phyloP scores from a whole-genome alignment of 2,113 vertebrate genomes.

The Morone chrysops region DNA sequence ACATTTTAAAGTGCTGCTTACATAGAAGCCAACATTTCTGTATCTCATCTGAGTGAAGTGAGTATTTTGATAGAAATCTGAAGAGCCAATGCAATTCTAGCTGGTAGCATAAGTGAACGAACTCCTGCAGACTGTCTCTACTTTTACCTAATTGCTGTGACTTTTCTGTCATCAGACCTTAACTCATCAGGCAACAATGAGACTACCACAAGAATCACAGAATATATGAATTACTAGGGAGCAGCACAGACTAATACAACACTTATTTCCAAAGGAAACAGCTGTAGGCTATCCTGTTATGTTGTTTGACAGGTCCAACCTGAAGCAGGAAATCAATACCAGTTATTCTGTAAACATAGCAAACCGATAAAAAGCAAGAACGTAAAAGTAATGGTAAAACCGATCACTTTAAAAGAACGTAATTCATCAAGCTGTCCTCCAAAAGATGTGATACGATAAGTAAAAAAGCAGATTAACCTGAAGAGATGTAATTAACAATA shows the following conservation, averaged over 20 bases:
- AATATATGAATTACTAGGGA: not conserved
- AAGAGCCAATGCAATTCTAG: conserved; percentile 12
- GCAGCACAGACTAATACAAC: not conserved
- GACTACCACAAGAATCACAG: conserved; percentile 11
- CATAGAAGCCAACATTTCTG: conserved; percentile 32
- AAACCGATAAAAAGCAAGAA: not conserved
- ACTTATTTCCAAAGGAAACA: conserved; percentile 37
- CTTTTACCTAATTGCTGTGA: conserved; percentile 24
- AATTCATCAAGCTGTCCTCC: not conserved
- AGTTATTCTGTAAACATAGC: conserved; percentile 6
- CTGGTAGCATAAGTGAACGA: conserved; percentile 4
- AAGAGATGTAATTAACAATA: not conserved
- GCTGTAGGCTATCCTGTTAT: conserved; percentile 31
- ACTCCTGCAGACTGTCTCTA: conserved; percentile 27
- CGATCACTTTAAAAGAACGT: not conserved
- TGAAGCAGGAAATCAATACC: conserved; percentile 21
- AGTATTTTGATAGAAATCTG: conserved; percentile 24
- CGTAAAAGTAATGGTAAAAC: not conserved
- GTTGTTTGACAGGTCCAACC: conserved; percentile 30
- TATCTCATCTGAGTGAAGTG: conserved; percentile 9
- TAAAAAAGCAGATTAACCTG: not conserved
- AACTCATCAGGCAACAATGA: conserved; percentile 35
- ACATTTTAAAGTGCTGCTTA: conserved; percentile 39
- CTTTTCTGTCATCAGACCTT: conserved; percentile 17
- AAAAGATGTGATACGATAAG: not conserved